Evolutionary conservation across 1,140 invertebrate species (phyloP).

Genomic region (Bombus ignitus): DNA sequence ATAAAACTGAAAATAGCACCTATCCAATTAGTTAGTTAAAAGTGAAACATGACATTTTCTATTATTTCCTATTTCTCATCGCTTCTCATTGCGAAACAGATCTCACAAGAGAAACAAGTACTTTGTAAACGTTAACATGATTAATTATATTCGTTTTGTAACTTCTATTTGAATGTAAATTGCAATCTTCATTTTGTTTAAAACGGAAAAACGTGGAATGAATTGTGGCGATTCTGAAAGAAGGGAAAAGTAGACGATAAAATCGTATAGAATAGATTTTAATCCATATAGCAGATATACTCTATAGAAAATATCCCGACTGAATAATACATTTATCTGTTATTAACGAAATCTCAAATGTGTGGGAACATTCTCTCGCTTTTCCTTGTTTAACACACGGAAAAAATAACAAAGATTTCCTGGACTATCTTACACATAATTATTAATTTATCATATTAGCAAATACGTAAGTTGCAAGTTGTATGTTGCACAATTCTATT

Average conservation of each 20-base stretch:
- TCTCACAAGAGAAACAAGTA: background rate
- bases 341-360: background rate
- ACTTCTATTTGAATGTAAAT: background rate
- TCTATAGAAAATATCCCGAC: background rate
- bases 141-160: background rate
- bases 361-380: constrained; percentile 15
- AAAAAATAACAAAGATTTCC: background rate
- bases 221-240: background rate
- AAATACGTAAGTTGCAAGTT: background rate
- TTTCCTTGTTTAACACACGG: background rate
- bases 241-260: background rate
- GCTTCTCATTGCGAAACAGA: background rate
- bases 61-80: background rate
- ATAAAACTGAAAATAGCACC: background rate
- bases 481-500: background rate
- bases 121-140: background rate
- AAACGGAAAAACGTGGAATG: background rate
- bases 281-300: background rate
- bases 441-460: too few relatives aligned
- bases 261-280: background rate
- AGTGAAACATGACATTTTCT: too few relatives aligned
- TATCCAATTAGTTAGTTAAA: background rate
- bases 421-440: background rate
- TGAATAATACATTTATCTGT: background rate
- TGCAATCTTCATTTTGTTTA: too few relatives aligned